Evolutionary conservation across 2,113 vertebrate genomes (phyloP).

Genomic region (Scortum barcoo): DNA sequence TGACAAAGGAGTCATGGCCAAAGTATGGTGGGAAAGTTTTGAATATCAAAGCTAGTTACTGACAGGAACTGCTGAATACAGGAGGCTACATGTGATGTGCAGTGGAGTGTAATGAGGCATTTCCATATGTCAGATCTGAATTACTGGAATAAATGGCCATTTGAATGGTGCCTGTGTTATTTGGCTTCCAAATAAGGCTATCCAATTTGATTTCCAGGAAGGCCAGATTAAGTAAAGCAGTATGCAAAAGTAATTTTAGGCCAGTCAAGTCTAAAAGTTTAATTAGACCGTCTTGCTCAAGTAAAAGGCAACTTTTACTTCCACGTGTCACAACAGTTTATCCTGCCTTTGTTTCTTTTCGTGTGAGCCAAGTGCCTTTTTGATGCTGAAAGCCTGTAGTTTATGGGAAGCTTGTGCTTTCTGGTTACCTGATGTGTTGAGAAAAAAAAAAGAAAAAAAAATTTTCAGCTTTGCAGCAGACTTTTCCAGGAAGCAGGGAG

Average conservation of each 20-base stretch:
- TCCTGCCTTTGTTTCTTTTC: slow-evolving; percentile 6
- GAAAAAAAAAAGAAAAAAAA: too few relatives aligned
- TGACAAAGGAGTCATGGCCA: background rate
- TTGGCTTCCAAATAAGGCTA: slow-evolving; percentile 58
- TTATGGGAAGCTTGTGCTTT: slow-evolving; percentile 69
- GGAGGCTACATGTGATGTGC: background rate
- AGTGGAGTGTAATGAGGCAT: slow-evolving; percentile 32
- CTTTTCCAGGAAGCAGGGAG: slow-evolving; percentile 76
- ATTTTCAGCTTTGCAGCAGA: slow-evolving; percentile 39
- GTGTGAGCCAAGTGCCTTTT: slow-evolving; percentile 18
- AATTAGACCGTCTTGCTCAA: background rate
- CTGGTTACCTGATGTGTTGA: slow-evolving; percentile 60
- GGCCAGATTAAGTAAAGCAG: slow-evolving; percentile 8
- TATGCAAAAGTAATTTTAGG: background rate
- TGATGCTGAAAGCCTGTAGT: slow-evolving; percentile 36
- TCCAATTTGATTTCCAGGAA: slow-evolving; percentile 57
- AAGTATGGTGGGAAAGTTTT: background rate
- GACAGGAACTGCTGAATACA: slow-evolving; percentile 29
- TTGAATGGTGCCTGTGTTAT: slow-evolving; percentile 53
- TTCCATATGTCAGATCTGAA: slow-evolving; percentile 56
- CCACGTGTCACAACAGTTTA: background rate
- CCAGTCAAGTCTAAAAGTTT: background rate
- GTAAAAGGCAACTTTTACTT: background rate
- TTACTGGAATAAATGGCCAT: slow-evolving; percentile 64
- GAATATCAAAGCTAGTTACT: slow-evolving; percentile 15